These are phyloP conservation scores for Tangara arthus DNA, from an alignment of 2,797 vertebrate genomes.

Conservation along the genomic window DNA sequence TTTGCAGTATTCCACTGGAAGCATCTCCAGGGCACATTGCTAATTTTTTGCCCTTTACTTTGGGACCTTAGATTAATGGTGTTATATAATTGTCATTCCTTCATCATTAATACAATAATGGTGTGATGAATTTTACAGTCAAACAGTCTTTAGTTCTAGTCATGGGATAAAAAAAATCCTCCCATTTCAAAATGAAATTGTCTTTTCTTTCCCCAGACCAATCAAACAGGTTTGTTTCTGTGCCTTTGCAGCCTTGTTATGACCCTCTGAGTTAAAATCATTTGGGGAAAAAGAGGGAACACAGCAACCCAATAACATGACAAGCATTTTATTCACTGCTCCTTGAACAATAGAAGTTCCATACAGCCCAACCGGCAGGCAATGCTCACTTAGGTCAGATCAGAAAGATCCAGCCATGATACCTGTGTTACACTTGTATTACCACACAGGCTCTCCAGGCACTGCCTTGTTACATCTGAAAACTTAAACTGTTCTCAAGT, in stretches of 20 bases:
- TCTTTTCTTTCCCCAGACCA: not conserved
- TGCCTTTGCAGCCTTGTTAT: not conserved
- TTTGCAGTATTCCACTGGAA: not conserved
- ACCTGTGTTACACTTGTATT: not conserved
- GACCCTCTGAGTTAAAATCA: not conserved
- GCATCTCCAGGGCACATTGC: not conserved
- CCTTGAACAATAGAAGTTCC: not conserved
- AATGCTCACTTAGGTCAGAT: not conserved
- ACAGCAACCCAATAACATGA: not conserved
- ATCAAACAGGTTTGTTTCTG: not conserved
- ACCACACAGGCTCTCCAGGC: not conserved
- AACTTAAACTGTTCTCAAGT: not conserved
- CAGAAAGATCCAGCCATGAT: not conserved
- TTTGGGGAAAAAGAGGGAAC: not conserved
- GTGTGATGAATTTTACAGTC: slow-evolving; percentile 14
- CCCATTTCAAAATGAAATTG: not conserved
- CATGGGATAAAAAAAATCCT: not conserved
- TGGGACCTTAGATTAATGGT: not conserved
- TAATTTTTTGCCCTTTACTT: slow-evolving; percentile 38
- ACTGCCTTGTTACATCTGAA: not conserved
- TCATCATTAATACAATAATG: not conserved
- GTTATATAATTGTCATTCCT: slow-evolving; percentile 6
- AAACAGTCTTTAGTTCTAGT: not conserved
- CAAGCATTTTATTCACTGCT: not conserved
- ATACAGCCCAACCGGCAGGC: not conserved